A percentile compares a stretch with the other conserved stretches of the same genome.
Evolutionary conservation across 2,113 vertebrate species (phyloP).

Genomic region (Muntiacus muntjak): DNA sequence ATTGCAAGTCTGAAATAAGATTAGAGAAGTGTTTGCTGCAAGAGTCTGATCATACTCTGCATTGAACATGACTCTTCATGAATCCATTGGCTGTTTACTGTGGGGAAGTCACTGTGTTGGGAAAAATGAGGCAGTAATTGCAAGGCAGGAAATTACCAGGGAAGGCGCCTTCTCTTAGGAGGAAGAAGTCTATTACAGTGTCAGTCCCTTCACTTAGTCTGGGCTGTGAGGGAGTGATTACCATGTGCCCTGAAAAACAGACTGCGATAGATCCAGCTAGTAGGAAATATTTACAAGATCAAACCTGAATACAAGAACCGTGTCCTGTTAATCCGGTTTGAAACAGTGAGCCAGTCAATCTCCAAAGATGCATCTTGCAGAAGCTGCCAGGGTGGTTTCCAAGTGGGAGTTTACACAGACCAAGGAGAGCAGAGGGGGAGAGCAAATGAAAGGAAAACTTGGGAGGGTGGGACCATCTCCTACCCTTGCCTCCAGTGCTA

Average conservation of each 20-base stretch:
- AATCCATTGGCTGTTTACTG: neutral
- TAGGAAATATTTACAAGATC: neutral
- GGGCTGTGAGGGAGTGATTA: neutral
- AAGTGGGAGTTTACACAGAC: neutral
- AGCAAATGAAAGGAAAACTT: neutral
- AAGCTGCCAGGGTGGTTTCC: neutral
- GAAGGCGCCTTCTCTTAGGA: neutral
- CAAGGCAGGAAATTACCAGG: neutral
- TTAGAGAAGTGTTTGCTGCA: neutral
- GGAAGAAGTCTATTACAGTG: neutral
- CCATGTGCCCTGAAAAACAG: neutral
- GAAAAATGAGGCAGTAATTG: neutral
- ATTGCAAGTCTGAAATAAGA: conserved; percentile 41
- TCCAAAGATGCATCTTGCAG: neutral
- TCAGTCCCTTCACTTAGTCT: neutral
- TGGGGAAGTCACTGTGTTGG: neutral
- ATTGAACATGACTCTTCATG: neutral
- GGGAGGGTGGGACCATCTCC: neutral
- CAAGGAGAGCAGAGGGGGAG: neutral
- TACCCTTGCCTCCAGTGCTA: neutral
- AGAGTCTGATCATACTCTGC: neutral
- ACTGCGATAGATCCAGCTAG: neutral
- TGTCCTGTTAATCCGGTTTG: neutral
- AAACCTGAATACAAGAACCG: neutral
- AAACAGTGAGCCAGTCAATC: neutral